Percentiles rank a stretch among this genome's conserved stretches.
phyloP scores from a whole-genome alignment of 2,113 vertebrate genomes.

The Morone saxatilis region DNA sequence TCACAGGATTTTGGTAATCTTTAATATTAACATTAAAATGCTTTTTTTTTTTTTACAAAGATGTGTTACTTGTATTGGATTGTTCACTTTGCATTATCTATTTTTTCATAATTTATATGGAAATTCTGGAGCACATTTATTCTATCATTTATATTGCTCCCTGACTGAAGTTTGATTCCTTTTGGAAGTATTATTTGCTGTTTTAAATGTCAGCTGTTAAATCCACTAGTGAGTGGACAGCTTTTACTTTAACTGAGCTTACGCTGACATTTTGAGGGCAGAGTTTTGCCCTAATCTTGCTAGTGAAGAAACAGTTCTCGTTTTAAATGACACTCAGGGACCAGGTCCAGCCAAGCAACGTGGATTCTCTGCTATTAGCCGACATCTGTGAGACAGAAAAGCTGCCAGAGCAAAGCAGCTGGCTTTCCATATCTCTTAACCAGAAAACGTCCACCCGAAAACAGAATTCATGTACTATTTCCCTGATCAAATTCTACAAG shows the following conservation, averaged over 20 bases:
- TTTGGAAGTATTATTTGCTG: not conserved
- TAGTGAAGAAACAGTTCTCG: not conserved
- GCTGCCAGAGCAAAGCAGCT: not conserved
- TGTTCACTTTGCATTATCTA: not conserved
- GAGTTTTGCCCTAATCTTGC: not conserved
- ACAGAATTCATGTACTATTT: not conserved
- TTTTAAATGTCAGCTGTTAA: constrained; percentile 22
- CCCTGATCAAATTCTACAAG: not conserved
- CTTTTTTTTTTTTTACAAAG: not conserved
- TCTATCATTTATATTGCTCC: not conserved
- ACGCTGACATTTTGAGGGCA: constrained; percentile 45
- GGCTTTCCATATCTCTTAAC: not conserved
- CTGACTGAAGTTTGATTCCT: not conserved
- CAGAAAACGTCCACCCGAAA: not conserved
- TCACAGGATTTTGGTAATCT: constrained; percentile 2
- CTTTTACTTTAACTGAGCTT: constrained; percentile 3
- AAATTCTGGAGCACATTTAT: not conserved
- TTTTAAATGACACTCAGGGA: not conserved
- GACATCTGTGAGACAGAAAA: constrained; percentile 29
- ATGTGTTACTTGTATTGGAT: not conserved
- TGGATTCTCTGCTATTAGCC: constrained; percentile 9
- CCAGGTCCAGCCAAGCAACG: not conserved
- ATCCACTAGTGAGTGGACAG: not conserved
- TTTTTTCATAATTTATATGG: not conserved
- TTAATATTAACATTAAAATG: constrained; percentile 22